These are phyloP conservation scores for Dasypogon diadema DNA, from an alignment of 2,888 invertebrate species.

Conservation along the genomic window DNA sequence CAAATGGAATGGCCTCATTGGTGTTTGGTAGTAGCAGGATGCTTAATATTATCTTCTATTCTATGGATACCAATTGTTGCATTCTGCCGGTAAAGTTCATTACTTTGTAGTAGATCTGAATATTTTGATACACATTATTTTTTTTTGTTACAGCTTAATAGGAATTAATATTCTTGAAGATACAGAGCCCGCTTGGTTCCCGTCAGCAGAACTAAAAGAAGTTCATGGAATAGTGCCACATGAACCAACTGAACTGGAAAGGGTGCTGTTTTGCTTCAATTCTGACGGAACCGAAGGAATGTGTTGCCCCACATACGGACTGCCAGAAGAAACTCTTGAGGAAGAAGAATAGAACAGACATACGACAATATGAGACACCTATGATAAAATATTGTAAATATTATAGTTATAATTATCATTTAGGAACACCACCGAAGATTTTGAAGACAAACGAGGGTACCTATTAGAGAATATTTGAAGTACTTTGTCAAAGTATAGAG, in stretches of 20 bases:
- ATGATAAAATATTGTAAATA: background rate
- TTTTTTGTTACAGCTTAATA: slow-evolving; percentile 83
- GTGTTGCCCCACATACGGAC: slow-evolving; percentile 78
- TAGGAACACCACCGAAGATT: background rate
- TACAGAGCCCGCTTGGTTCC: slow-evolving; percentile 93
- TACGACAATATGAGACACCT: background rate
- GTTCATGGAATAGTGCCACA: slow-evolving; percentile 90
- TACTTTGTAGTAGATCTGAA: too few species aligned
- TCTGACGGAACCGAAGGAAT: slow-evolving; percentile 86
- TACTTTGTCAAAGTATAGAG: too few species aligned
- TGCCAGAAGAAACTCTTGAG: slow-evolving; percentile 67
- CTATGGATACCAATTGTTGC: slow-evolving; percentile 90
- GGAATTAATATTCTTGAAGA: slow-evolving; percentile 86
- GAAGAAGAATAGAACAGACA: slow-evolving; percentile 64
- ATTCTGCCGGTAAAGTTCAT: slow-evolving; percentile 79
- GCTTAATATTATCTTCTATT: slow-evolving; percentile 82
- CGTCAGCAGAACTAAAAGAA: slow-evolving; percentile 87
- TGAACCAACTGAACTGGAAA: slow-evolving; percentile 82
- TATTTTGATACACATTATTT: too few species aligned
- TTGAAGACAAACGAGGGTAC: too few species aligned
- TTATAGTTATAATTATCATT: background rate
- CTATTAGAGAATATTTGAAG: too few species aligned
- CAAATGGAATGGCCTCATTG: slow-evolving; percentile 88
- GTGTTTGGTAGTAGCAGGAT: slow-evolving; percentile 81
- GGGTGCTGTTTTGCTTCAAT: slow-evolving; percentile 84